Conservation (phyloP, 35 echinoderm and acorn worm genomes). For the Anneissia japonica region DNA sequence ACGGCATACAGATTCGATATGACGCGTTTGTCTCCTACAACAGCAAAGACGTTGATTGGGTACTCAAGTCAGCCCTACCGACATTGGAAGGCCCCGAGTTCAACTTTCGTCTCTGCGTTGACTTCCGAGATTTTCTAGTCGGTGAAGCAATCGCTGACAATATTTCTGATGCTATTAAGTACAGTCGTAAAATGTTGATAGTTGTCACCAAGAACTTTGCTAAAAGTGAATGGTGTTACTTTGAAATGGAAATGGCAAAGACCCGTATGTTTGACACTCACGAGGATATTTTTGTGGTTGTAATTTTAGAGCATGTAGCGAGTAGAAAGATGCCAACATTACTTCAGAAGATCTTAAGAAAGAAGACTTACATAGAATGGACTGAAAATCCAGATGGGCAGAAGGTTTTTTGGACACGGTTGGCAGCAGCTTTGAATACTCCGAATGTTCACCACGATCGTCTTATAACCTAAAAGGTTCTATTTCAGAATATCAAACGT, state of each 20-base stretch:
- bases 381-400: not conserved
- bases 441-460: not conserved
- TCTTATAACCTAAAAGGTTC: not conserved
- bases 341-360: not conserved
- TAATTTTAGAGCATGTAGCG: not conserved
- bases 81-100: slow-evolving; percentile 18
- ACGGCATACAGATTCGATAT: not conserved
- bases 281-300: not conserved
- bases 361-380: slow-evolving; percentile 17
- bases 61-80: slow-evolving; percentile 31
- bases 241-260: slow-evolving; percentile 48
- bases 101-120: slow-evolving; percentile 22
- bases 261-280: not conserved
- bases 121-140: slow-evolving; percentile 52
- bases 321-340: not conserved
- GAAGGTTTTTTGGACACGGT: not conserved
- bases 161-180: slow-evolving; percentile 43
- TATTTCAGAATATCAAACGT: too few relatives aligned
- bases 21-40: slow-evolving; percentile 70
- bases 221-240: slow-evolving; percentile 67
- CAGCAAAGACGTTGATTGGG: slow-evolving; percentile 50
- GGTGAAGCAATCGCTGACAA: slow-evolving; percentile 59
- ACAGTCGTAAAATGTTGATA: slow-evolving; percentile 43
- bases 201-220: slow-evolving; percentile 56
- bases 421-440: not conserved